These are phyloP conservation scores for Bolinopsis microptera DNA, from an alignment of 37 sponge, comb jelly and placozoan genomes.

Conservation along the genomic window DNA sequence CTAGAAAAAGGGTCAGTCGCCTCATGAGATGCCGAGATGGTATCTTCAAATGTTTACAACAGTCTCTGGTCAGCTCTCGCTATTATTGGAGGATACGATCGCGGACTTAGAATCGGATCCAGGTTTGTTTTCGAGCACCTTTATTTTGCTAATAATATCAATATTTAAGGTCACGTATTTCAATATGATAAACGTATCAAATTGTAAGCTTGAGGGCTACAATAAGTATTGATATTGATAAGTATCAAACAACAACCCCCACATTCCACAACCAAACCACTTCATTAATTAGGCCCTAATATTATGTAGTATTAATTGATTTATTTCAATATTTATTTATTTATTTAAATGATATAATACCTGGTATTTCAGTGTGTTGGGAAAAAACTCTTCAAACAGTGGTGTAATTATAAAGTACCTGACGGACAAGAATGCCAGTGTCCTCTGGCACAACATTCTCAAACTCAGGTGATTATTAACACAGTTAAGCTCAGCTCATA, in stretches of 20 bases:
- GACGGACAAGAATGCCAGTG: background rate
- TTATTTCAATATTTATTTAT: too few relatives aligned
- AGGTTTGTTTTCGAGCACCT: background rate
- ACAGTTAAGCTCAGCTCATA: too few relatives aligned
- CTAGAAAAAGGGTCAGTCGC: conserved; percentile 11
- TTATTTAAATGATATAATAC: too few relatives aligned
- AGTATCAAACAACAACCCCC: too few relatives aligned
- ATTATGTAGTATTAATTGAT: too few relatives aligned
- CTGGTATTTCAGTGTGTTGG: background rate
- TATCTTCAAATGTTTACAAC: conserved; percentile 15
- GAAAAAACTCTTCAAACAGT: background rate
- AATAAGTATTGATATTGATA: too few relatives aligned
- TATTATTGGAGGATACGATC: conserved; percentile 79
- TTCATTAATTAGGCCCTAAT: too few relatives aligned
- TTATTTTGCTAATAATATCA: too few relatives aligned
- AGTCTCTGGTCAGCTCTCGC: conserved; percentile 79
- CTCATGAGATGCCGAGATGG: conserved; percentile 56
- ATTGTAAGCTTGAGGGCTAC: too few relatives aligned
- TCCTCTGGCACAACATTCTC: background rate
- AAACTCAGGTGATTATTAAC: background rate
- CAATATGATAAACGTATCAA: too few relatives aligned
- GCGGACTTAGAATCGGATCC: conserved; percentile 73
- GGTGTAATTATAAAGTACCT: background rate
- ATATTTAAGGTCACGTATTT: too few relatives aligned
- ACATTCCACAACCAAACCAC: too few relatives aligned